Base-by-base conservation (phyloP, 1,140 invertebrate species). In the Zaprionus ghesquierei region DNA sequence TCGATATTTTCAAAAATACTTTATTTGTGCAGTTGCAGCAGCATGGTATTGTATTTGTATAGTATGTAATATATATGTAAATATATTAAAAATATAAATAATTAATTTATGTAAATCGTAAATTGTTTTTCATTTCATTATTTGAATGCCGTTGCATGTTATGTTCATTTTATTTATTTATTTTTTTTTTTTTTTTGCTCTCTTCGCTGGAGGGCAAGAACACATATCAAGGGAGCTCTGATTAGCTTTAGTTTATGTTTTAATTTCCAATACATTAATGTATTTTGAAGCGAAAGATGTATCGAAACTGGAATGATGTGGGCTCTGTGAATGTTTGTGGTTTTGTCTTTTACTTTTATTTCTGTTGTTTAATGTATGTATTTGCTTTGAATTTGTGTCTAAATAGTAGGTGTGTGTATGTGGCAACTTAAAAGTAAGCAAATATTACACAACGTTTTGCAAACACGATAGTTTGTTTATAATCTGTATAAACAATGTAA, bases 11-110 rank as follows among this genome's bases (percentile, higher is more conserved):
- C 65, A 78, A 90, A 91, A 91, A 89, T 90, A 89, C 84, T 90
- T 91, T 90, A 89, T 90, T 91, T 89, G 90, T 91, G 90, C 90
- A 91, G 90, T 90, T 91, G 82, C 90, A 89, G 84, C 86, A 80
- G 79, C 80, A 90, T 85, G 66, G 56, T 77, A 73, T 66, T 77
- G 55, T 77, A 69, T 68, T 59, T 69, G 38, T 75, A 77, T 74
- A 56, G 60, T 64, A 64, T 75, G 60, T 74, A 77, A 73, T 81
- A 75, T 74, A 59, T 74, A 80, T 80, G 70, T 73, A 58, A 69
- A 80, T 82, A 84, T 84, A 72, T 84, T 70, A 81, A 90, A 90
- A 90, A 74, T 89, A 87, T 87, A 90, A 90, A 89, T 89, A 89
- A 89, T 89, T 89, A 89, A 80, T 89, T 89, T 89, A 89, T 89